Evolutionary conservation across 2,113 vertebrate species (phyloP).

Genomic region (Pachypanchax playfairii): DNA sequence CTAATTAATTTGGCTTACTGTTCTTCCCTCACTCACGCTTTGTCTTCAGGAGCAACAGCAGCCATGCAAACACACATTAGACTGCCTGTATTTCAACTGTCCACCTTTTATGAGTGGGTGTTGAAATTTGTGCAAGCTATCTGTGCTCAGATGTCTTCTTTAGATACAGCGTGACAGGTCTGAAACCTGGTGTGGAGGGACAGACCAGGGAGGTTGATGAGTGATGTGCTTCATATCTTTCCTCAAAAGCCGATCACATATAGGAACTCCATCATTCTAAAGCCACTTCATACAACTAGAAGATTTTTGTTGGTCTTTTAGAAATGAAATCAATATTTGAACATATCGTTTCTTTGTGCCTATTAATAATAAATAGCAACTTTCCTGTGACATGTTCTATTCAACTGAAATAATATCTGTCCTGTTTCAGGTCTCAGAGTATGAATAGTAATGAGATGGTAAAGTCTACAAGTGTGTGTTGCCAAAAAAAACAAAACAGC

Average conservation of each 20-base stretch:
- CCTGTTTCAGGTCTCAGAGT: conserved; percentile 8
- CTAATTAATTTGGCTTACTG: neutral
- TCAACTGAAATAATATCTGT: neutral
- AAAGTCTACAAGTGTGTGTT: conserved; percentile 50
- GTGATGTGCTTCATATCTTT: conserved; percentile 31
- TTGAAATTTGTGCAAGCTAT: conserved; percentile 63
- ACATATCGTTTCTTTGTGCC: no score
- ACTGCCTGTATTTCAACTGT: conserved; percentile 65
- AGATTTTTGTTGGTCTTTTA: no score
- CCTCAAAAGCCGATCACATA: conserved; percentile 29
- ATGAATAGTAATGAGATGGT: conserved; percentile 47
- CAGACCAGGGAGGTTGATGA: conserved; percentile 34
- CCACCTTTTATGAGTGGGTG: conserved; percentile 73
- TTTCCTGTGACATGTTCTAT: no score
- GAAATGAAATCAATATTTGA: no score
- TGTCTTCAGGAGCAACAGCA: conserved; percentile 12
- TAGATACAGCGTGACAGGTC: conserved; percentile 65
- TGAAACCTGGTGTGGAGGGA: conserved; percentile 61
- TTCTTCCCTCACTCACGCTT: conserved; percentile 8
- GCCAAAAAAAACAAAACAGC: conserved; percentile 56
- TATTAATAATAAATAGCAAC: no score
- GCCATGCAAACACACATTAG: conserved; percentile 40
- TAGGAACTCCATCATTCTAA: conserved; percentile 23
- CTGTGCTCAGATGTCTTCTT: conserved; percentile 66
- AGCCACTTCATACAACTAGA: no score